Evolutionary conservation across 92 coral and sea anemone genomes (phyloP).

Genomic region (Plumapathes pennacea): DNA sequence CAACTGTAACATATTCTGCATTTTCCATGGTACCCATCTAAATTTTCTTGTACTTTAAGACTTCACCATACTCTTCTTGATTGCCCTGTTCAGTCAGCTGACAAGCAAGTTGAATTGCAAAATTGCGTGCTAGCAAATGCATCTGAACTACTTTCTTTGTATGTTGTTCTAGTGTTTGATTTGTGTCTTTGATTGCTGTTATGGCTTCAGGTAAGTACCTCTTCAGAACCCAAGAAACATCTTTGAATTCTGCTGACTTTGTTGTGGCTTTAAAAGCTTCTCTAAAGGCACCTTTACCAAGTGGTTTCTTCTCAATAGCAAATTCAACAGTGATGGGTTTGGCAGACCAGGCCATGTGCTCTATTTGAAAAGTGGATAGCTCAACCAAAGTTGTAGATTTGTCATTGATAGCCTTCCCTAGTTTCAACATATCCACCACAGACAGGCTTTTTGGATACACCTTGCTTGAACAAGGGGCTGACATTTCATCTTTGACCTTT

Average conservation of each 20-base stretch:
- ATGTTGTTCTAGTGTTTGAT: slow-evolving; percentile 53
- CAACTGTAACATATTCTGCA: slow-evolving; percentile 26
- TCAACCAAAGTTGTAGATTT: slow-evolving; percentile 33
- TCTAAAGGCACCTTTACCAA: slow-evolving; percentile 59
- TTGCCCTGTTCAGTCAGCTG: slow-evolving; percentile 13
- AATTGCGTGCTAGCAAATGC: slow-evolving; percentile 54
- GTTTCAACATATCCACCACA: slow-evolving; percentile 42
- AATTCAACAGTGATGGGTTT: slow-evolving; percentile 56
- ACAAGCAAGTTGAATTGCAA: slow-evolving; percentile 21
- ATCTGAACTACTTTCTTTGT: slow-evolving; percentile 62
- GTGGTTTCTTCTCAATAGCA: slow-evolving; percentile 41
- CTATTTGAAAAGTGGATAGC: slow-evolving; percentile 48
- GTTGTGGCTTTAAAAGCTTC: slow-evolving; percentile 47
- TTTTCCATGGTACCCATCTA: slow-evolving; percentile 34
- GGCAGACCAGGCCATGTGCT: slow-evolving; percentile 53
- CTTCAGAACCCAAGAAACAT: slow-evolving; percentile 54
- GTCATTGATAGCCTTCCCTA: slow-evolving; percentile 58
- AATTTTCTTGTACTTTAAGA: slow-evolving; percentile 23
- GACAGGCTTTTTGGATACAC: slow-evolving; percentile 55
- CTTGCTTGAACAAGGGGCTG: too few relatives aligned
- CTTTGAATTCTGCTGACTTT: slow-evolving; percentile 18
- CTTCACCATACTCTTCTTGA: slow-evolving; percentile 32
- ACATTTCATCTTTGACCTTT: too few relatives aligned
- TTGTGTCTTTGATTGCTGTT: slow-evolving; percentile 21
- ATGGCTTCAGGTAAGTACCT: slow-evolving; percentile 37